A percentile compares a stretch with the other conserved stretches of the same genome.
Conservation (phyloP, 2,888 invertebrate species). For the Parnassius smintheus region DNA sequence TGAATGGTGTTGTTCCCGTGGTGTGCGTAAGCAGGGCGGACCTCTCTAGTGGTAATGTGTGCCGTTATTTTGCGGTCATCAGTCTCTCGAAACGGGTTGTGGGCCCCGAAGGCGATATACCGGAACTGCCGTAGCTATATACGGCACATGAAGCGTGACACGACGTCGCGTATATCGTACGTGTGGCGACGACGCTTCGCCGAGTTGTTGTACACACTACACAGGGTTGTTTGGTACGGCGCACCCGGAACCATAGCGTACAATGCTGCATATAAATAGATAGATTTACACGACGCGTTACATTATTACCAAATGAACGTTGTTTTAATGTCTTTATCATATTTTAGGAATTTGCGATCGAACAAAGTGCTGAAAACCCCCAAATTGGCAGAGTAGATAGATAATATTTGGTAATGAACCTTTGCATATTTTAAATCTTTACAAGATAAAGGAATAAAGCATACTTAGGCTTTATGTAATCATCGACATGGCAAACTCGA, state of each 20-base stretch:
- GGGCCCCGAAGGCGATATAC: constrained; percentile 62
- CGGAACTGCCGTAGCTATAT: constrained; percentile 67
- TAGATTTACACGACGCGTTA: no score
- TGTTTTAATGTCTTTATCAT: no score
- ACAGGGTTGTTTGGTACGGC: constrained; percentile 2
- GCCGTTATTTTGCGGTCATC: constrained; percentile 77
- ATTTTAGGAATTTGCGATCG: no score
- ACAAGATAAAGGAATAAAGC: no score
- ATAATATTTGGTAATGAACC: no score
- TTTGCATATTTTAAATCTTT: no score
- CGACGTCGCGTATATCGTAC: constrained; percentile 30
- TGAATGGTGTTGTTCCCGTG: constrained; percentile 48
- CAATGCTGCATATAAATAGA: constrained; percentile 7
- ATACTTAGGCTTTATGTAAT: background rate
- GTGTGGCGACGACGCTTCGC: constrained; percentile 1
- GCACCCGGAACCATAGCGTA: constrained; percentile 16
- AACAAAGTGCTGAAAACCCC: no score
- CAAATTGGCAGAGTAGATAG: no score
- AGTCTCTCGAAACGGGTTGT: constrained; percentile 62
- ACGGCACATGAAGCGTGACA: constrained; percentile 51
- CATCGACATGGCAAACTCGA: background rate
- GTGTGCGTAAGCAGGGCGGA: constrained; percentile 47
- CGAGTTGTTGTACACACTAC: constrained; percentile 6
- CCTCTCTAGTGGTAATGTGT: constrained; percentile 55
- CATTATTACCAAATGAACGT: no score